Conservation (phyloP, 2,888 invertebrate genomes). For the Orthosia cruda region DNA sequence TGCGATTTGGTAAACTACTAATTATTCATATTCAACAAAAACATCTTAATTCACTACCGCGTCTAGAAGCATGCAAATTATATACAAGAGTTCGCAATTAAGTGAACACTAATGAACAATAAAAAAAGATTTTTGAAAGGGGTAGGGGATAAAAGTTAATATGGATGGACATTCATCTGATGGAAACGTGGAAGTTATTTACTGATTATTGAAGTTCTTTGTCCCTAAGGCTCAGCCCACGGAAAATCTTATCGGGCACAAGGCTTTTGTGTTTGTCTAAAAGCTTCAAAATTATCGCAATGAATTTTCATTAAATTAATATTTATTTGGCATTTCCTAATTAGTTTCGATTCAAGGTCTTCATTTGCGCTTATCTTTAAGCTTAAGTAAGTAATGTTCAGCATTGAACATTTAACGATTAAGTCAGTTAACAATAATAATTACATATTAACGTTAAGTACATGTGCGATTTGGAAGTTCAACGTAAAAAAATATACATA, state of each 20-base stretch:
- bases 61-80: no score
- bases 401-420: constrained; percentile 6
- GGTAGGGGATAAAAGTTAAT: neutral
- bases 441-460: no score
- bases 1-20: no score
- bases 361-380: neutral
- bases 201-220: neutral
- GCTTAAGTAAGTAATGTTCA: neutral
- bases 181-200: no score
- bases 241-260: neutral
- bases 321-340: neutral
- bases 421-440: neutral
- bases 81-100: no score
- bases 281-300: constrained; percentile 2
- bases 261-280: neutral
- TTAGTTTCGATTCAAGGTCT: neutral
- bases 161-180: neutral
- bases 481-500: constrained; percentile 5
- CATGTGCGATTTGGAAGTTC: no score
- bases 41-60: no score
- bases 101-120: no score
- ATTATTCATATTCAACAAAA: no score
- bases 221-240: neutral
- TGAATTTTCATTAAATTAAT: neutral
- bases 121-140: neutral